Conservation (phyloP, 2,113 vertebrate genomes). For the Pygathrix nemaeus region DNA sequence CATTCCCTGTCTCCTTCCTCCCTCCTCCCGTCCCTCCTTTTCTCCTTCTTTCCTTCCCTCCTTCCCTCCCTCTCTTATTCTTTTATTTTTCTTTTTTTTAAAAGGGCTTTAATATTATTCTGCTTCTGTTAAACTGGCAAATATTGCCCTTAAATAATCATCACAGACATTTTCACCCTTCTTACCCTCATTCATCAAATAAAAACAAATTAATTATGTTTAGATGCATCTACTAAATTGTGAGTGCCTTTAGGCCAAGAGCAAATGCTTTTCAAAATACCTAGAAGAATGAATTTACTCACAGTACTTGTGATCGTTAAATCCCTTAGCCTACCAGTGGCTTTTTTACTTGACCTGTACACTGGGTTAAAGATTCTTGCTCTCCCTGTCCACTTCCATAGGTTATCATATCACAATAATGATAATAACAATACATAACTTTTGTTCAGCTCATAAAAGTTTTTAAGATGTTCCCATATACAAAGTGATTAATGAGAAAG, state of each 20-base stretch:
- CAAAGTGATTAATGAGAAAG: neutral
- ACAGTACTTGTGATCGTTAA: neutral
- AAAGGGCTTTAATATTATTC: neutral
- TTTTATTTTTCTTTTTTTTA: neutral
- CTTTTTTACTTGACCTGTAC: neutral
- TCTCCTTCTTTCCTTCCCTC: neutral
- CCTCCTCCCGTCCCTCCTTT: neutral
- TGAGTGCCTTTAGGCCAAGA: neutral
- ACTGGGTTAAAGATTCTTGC: neutral
- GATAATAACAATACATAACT: neutral
- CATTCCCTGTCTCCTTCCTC: too few species aligned
- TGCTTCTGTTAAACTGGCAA: neutral
- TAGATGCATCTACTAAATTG: neutral
- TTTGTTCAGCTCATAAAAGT: neutral
- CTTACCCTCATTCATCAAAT: neutral
- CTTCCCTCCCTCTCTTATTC: neutral
- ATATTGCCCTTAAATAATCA: constrained; percentile 18
- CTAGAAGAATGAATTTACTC: neutral
- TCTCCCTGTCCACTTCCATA: neutral
- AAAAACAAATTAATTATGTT: neutral
- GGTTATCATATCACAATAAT: neutral
- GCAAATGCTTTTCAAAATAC: neutral
- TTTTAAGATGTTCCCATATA: neutral
- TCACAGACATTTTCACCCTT: neutral
- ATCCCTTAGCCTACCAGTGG: neutral